Conservation (phyloP, 2,797 vertebrate species). For the Antennarius maculatus region DNA sequence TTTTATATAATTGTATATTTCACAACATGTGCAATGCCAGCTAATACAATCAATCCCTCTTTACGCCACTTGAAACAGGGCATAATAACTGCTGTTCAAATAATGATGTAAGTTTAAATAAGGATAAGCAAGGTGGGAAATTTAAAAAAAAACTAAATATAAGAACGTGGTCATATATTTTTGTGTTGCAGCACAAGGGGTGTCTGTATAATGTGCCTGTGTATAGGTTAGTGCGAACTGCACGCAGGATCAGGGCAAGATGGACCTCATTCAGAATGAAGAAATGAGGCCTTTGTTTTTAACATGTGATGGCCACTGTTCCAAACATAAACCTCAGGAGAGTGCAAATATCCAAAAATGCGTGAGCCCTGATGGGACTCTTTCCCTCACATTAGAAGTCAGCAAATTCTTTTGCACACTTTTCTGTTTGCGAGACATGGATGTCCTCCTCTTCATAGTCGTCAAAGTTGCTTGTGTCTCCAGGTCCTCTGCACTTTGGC, state of each 20-base stretch:
- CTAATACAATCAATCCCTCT: slow-evolving; percentile 85
- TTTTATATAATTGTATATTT: slow-evolving; percentile 1
- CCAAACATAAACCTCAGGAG: slow-evolving; percentile 84
- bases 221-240: slow-evolving; percentile 89
- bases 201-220: slow-evolving; percentile 91
- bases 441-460: slow-evolving; percentile 99
- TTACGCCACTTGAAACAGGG: slow-evolving; percentile 63
- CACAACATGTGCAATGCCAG: slow-evolving; percentile 84
- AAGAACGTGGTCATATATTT: slow-evolving; percentile 87
- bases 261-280: slow-evolving; percentile 94
- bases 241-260: slow-evolving; percentile 91
- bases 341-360: slow-evolving; percentile 90
- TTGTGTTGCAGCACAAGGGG: slow-evolving; percentile 87
- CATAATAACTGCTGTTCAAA: slow-evolving; percentile 79
- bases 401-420: slow-evolving; percentile 97
- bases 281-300: slow-evolving; percentile 89
- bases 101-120: slow-evolving; percentile 80
- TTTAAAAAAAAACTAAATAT: slow-evolving; percentile 64
- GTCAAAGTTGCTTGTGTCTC: slow-evolving; percentile 99
- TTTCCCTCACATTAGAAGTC: slow-evolving; percentile 91
- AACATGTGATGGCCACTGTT: slow-evolving; percentile 87
- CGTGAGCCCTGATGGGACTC: slow-evolving; percentile 74
- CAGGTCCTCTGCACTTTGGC: slow-evolving; percentile 99
- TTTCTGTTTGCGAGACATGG: slow-evolving; percentile 97
- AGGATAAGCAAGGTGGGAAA: slow-evolving; percentile 64